Conservation (phyloP, 2,797 vertebrate genomes). For the Gadopsis bispinosus region DNA sequence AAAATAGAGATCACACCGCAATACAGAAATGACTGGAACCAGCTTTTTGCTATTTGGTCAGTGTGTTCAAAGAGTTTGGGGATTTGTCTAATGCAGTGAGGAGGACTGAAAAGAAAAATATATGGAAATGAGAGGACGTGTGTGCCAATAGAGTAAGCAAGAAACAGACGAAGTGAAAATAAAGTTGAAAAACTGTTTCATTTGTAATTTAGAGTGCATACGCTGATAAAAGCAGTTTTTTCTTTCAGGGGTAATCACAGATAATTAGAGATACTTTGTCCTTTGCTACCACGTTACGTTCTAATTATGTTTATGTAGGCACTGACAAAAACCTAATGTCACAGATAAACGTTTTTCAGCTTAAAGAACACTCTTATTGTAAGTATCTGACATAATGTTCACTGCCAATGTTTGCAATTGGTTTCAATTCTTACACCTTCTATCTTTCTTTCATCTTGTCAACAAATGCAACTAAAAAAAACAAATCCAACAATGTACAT, state of each 20-base stretch:
- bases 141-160: not conserved
- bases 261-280: not conserved
- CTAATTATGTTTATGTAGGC: not conserved
- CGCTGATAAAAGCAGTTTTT: not conserved
- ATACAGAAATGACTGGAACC: not conserved
- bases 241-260: constrained; percentile 5
- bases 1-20: constrained; percentile 56
- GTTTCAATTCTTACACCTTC: not conserved
- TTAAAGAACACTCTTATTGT: not conserved
- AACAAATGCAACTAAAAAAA: not conserved
- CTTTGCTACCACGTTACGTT: constrained; percentile 1
- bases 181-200: not conserved
- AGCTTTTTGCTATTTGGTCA: constrained; percentile 18
- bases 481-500: not conserved
- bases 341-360: not conserved
- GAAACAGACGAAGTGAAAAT: not conserved
- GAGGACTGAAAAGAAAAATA: not conserved
- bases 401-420: not conserved
- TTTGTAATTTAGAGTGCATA: not conserved
- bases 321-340: not conserved
- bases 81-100: not conserved
- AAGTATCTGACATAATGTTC: not conserved
- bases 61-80: constrained; percentile 25
- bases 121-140: not conserved
- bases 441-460: no score